These are phyloP conservation scores for Oscarella lobularis DNA, from an alignment of 37 sponge, comb jelly and placozoan genomes.

Conservation along the genomic window DNA sequence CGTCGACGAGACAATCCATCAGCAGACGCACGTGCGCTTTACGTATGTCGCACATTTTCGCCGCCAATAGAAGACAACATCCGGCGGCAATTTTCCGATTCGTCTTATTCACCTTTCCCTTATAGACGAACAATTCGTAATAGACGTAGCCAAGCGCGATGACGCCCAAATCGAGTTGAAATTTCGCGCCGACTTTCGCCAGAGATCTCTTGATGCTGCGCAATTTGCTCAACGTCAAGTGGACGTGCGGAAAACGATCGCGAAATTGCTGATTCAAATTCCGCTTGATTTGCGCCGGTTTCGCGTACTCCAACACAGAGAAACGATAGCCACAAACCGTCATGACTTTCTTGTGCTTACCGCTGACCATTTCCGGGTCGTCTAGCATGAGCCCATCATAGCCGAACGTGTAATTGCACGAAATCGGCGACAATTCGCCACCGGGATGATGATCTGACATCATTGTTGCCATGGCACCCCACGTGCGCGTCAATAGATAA, in stretches of 20 bases:
- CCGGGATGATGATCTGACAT: too few species aligned
- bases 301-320: constrained; percentile 57
- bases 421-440: too few species aligned
- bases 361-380: not conserved
- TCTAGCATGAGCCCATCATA: not conserved
- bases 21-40: constrained; percentile 10
- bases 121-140: constrained; percentile 56
- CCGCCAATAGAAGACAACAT: constrained; percentile 47
- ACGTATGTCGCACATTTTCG: constrained; percentile 44
- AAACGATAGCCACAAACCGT: constrained; percentile 2
- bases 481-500: too few species aligned
- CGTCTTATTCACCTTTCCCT: constrained; percentile 60
- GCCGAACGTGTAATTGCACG: too few species aligned
- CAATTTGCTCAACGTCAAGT: constrained; percentile 51
- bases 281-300: constrained; percentile 38
- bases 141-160: constrained; percentile 68
- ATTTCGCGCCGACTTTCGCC: not conserved
- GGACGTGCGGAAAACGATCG: constrained; percentile 56
- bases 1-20: constrained; percentile 34
- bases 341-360: not conserved
- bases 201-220: constrained; percentile 8
- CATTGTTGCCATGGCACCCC: too few species aligned
- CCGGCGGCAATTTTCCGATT: constrained; percentile 58
- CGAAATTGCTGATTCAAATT: constrained; percentile 61
- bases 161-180: constrained; percentile 26